Evolutionary conservation across 1,140 invertebrate genomes (phyloP).

Genomic region (Protaetia brevitarsis): DNA sequence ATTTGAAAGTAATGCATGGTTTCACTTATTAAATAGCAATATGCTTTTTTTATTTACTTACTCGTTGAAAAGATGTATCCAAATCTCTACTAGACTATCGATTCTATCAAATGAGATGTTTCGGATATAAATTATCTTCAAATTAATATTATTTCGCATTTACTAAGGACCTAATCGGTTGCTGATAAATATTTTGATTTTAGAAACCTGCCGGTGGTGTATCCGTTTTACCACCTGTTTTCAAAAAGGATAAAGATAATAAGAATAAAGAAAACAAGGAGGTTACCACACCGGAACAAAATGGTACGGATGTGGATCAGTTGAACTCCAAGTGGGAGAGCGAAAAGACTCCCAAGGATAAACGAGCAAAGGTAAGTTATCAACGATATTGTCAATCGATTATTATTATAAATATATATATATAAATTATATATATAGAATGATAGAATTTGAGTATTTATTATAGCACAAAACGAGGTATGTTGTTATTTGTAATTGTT

Average conservation of each 20-base stretch:
- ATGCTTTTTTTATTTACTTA: no score
- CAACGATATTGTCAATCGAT: no score
- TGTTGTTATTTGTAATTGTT: slow-evolving; percentile 6
- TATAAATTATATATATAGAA: no score
- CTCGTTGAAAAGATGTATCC: no score
- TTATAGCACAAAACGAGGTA: slow-evolving; percentile 9
- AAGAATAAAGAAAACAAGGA: slow-evolving; percentile 50
- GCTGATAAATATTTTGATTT: slow-evolving; percentile 32
- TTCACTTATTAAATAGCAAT: no score
- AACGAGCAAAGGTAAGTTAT: slow-evolving; percentile 44
- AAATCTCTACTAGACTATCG: no score
- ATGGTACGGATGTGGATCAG: slow-evolving; percentile 58
- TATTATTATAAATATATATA: no score
- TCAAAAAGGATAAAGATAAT: slow-evolving; percentile 57
- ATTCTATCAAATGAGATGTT: not conserved
- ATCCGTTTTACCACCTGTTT: slow-evolving; percentile 74
- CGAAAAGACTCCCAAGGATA: slow-evolving; percentile 41
- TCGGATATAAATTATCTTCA: not conserved
- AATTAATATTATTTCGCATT: not conserved
- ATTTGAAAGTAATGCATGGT: no score
- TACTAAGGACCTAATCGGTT: no score
- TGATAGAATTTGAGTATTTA: not conserved
- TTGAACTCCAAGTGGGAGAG: slow-evolving; percentile 48
- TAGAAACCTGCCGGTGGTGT: slow-evolving; percentile 82
- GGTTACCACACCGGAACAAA: slow-evolving; percentile 43